A percentile compares a stretch with the other conserved stretches of the same genome.
phyloP scores from a whole-genome alignment of 1,140 invertebrate genomes.

The Rhagoletis zephyria region DNA sequence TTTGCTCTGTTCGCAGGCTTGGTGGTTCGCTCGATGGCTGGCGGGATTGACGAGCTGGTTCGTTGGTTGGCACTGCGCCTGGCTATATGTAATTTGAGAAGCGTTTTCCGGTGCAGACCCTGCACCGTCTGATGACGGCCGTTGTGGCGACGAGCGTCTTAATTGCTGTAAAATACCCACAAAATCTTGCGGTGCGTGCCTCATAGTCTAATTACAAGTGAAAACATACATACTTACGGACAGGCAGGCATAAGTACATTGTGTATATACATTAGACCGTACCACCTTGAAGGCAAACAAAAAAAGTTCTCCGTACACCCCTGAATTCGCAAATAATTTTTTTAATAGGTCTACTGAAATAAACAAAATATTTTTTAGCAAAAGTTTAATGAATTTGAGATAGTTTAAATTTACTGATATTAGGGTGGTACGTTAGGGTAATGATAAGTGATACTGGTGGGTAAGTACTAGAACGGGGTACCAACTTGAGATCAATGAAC shows the following conservation, averaged over 20 bases:
- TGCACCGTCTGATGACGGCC: not conserved
- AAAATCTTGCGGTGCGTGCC: conserved; percentile 33
- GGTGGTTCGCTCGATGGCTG: not conserved
- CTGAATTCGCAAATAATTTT: too few relatives aligned
- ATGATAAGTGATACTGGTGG: too few relatives aligned
- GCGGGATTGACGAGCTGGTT: not conserved
- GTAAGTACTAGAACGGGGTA: too few relatives aligned
- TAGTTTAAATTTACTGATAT: too few relatives aligned
- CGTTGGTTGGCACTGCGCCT: not conserved
- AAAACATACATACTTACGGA: not conserved
- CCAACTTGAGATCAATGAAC: too few relatives aligned
- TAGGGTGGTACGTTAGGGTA: too few relatives aligned
- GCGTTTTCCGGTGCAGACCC: conserved; percentile 24
- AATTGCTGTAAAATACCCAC: conserved; percentile 14
- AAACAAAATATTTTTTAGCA: too few relatives aligned
- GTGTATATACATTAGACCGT: too few relatives aligned
- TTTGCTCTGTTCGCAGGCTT: not conserved
- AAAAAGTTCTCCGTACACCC: too few relatives aligned
- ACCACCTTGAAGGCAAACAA: too few relatives aligned
- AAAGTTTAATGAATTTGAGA: too few relatives aligned
- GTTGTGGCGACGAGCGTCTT: not conserved
- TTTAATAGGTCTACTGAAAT: too few relatives aligned
- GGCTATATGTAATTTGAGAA: conserved; percentile 23
- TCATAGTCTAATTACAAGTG: conserved; percentile 19
- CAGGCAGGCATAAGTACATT: not conserved